Conservation (phyloP, 2,113 vertebrate genomes). For the Platanista minor region DNA sequence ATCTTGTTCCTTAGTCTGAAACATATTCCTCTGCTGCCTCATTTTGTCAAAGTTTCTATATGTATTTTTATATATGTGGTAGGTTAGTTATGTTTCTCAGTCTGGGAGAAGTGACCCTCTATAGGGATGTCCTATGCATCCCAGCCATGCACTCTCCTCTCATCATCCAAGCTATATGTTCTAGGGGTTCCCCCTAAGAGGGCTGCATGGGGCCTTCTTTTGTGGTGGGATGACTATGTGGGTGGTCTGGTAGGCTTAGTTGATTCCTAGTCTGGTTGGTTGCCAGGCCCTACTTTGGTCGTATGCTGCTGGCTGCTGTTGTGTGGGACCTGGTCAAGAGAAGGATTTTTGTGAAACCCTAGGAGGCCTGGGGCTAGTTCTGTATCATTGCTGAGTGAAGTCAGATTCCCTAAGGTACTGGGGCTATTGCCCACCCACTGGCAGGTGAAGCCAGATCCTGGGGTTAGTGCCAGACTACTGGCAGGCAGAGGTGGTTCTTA, state of each 20-base stretch:
- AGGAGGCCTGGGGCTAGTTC: background rate
- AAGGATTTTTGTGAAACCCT: too few species aligned
- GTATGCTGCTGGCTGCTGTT: background rate
- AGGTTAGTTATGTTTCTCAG: background rate
- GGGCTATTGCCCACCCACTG: background rate
- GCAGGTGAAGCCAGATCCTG: rapidly evolving
- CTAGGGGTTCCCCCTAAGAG: background rate
- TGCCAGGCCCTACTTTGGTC: background rate
- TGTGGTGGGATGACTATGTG: background rate
- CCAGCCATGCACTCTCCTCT: background rate
- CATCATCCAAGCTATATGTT: rapidly evolving
- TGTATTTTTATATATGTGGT: background rate
- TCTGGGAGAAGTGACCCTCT: background rate
- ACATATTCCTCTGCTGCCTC: background rate
- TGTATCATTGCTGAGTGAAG: background rate
- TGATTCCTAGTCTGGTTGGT: background rate
- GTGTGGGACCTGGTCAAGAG: background rate
- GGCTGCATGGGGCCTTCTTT: background rate
- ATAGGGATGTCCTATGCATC: background rate
- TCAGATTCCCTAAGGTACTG: background rate
- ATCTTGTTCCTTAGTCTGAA: background rate
- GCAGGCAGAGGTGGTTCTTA: background rate
- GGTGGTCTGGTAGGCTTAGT: background rate
- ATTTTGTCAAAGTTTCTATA: too few species aligned
- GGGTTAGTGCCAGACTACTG: background rate